Percentiles rank a stretch among this genome's conserved stretches.
Conservation (phyloP, 2,797 vertebrate species). For the Sebastes oblongus region DNA sequence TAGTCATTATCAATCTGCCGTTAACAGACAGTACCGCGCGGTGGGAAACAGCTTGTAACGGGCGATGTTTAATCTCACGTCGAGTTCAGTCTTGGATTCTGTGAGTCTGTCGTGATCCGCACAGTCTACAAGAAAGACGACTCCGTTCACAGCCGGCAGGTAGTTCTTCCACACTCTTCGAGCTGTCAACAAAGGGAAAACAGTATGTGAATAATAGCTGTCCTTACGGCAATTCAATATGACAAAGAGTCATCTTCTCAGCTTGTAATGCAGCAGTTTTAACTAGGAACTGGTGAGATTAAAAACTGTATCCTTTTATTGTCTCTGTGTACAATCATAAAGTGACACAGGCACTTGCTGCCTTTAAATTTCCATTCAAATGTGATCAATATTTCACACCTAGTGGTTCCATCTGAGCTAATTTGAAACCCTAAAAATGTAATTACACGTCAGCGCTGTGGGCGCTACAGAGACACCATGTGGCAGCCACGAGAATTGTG, state of each 20-base stretch:
- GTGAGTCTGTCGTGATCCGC: slow-evolving; percentile 88
- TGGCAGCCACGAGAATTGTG: slow-evolving; percentile 15
- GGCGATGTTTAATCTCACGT: slow-evolving; percentile 82
- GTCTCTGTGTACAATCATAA: neutral
- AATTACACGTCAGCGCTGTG: neutral
- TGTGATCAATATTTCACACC: neutral
- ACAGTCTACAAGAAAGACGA: slow-evolving; percentile 96
- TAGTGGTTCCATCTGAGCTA: neutral
- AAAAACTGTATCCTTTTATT: neutral
- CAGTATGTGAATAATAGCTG: neutral
- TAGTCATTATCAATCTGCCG: neutral
- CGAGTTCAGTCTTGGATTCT: slow-evolving; percentile 95
- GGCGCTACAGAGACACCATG: slow-evolving; percentile 38
- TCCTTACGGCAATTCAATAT: neutral
- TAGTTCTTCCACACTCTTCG: slow-evolving; percentile 98
- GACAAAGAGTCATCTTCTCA: neutral
- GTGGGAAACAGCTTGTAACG: neutral
- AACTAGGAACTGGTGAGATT: neutral
- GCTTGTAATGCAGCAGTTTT: neutral
- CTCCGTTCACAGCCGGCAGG: slow-evolving; percentile 95
- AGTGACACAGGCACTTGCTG: neutral
- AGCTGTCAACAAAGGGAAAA: slow-evolving; percentile 74
- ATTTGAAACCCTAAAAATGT: neutral
- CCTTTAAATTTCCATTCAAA: neutral
- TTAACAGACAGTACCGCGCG: neutral